A percentile compares a stretch with the other conserved stretches of the same genome.
These are phyloP conservation scores for Petrocephalus microphthalmus DNA, from an alignment of 2,113 vertebrate species.

Conservation along the genomic window DNA sequence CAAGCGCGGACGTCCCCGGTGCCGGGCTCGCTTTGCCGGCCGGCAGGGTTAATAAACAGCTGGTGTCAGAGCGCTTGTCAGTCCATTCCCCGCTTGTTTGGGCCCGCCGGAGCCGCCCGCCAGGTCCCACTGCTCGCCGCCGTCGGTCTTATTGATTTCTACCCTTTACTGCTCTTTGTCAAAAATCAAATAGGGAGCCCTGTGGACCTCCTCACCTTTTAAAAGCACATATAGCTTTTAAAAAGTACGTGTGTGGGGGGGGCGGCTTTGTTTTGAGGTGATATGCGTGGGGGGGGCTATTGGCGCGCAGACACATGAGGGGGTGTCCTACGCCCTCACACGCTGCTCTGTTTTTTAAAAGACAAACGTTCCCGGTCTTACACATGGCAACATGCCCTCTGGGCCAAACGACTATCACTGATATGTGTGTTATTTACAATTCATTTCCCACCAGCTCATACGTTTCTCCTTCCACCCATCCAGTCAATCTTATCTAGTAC, in stretches of 20 bases:
- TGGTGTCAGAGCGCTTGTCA: conserved; percentile 89
- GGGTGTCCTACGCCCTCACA: conserved; percentile 5
- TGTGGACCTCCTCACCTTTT: conserved; percentile 96
- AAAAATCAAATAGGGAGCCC: conserved; percentile 98
- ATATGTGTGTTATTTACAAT: neutral
- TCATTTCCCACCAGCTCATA: neutral
- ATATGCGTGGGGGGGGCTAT: conserved; percentile 35
- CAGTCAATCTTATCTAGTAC: too few relatives aligned
- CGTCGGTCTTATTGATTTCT: conserved; percentile 95
- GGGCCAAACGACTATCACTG: neutral
- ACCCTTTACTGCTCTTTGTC: conserved; percentile 91
- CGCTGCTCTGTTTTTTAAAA: conserved; percentile 35
- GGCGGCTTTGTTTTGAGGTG: conserved; percentile 45
- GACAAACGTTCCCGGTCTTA: conserved; percentile 42
- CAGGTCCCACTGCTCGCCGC: conserved; percentile 62
- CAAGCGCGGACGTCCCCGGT: conserved; percentile 69
- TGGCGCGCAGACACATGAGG: conserved; percentile 44
- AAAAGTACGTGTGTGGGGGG: conserved; percentile 45
- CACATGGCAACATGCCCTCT: neutral
- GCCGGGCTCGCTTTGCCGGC: conserved; percentile 52
- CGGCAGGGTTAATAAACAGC: conserved; percentile 85
- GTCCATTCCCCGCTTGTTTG: conserved; percentile 91
- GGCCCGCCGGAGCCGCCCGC: conserved; percentile 71
- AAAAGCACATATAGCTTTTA: conserved; percentile 85
- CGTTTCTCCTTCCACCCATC: neutral